Base-by-base conservation (phyloP, 2,888 invertebrate genomes). In the Rhyacophila evoluta region DNA sequence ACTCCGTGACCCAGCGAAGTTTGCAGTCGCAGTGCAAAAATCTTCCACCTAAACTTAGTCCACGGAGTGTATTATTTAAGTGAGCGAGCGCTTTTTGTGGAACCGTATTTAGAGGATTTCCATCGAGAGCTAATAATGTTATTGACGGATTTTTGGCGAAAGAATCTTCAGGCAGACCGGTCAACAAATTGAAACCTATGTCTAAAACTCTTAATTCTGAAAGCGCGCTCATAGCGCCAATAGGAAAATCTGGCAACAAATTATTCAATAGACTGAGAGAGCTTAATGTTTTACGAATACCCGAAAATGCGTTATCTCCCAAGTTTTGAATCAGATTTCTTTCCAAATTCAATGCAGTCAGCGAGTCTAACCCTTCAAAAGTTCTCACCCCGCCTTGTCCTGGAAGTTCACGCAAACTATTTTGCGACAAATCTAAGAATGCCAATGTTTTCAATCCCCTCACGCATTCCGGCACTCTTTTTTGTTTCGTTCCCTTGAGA, bases 261-360 rank as follows among this genome's bases (percentile, higher is more conserved):
- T 97, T 97, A 86, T 97, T 97, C 39, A 97, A 89, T 80, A 97
- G 89, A 87, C 97, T 97, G 75, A 97, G 89, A 0, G 97, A 97
- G 86, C 95, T 97, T 55, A 97, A 88, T 0, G 96, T 95, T 83
- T 92, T 93, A 84, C 92, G 93, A 41, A 97, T 92, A 0, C 97
- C 97, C 5, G 88, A 87, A 85, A 97, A 97, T 0, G 96, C 93
- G 67, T 94, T 92, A 83, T 93, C 91, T 67, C 92, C 93, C 77
- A 97, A 91, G 81, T 89, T 92, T 83, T 95, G 95, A 77, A 97
- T 94, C 71, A 96, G 89, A 87, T 97, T 97, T 84, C 97, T 88
- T 87, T 97, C 97, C 83, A 97, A 89, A 87, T 97, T 97, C 10
- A 97, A 89, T 11, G 96, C 96, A 2, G 97, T 96, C 76, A 97